These are phyloP conservation scores for Atrichornis clamosus DNA, from an alignment of 2,113 vertebrate species.

Conservation along the genomic window DNA sequence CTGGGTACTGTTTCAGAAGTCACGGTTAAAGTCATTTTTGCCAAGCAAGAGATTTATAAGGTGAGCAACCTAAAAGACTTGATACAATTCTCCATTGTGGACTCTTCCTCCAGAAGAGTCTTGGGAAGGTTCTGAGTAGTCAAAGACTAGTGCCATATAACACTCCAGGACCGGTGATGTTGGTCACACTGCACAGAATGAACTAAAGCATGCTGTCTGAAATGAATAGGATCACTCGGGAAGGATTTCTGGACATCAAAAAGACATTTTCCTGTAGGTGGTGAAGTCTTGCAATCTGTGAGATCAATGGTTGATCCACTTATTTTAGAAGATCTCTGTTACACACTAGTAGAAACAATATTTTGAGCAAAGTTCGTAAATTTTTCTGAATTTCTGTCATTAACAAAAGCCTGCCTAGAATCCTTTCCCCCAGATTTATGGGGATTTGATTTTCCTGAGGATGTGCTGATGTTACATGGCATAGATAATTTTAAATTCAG, in stretches of 20 bases:
- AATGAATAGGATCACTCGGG: neutral
- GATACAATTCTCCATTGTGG: neutral
- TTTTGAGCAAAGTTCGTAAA: neutral
- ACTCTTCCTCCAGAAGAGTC: neutral
- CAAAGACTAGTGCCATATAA: neutral
- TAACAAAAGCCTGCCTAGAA: neutral
- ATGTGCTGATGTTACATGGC: neutral
- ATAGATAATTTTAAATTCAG: neutral
- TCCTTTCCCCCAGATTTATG: neutral
- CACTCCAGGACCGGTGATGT: neutral
- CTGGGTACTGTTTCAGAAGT: neutral
- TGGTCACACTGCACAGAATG: neutral
- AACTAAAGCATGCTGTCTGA: neutral
- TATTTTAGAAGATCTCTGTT: neutral
- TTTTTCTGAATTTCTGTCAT: neutral
- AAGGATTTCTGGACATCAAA: neutral
- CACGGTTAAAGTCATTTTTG: neutral
- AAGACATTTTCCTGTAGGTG: neutral
- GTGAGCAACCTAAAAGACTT: neutral
- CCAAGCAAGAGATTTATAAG: neutral
- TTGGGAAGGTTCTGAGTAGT: neutral
- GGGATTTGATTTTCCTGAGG: neutral
- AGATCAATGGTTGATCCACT: neutral
- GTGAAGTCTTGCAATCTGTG: neutral
- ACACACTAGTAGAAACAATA: neutral